Conservation (phyloP, 2,797 vertebrate species). For the Pempheris klunzingeri region DNA sequence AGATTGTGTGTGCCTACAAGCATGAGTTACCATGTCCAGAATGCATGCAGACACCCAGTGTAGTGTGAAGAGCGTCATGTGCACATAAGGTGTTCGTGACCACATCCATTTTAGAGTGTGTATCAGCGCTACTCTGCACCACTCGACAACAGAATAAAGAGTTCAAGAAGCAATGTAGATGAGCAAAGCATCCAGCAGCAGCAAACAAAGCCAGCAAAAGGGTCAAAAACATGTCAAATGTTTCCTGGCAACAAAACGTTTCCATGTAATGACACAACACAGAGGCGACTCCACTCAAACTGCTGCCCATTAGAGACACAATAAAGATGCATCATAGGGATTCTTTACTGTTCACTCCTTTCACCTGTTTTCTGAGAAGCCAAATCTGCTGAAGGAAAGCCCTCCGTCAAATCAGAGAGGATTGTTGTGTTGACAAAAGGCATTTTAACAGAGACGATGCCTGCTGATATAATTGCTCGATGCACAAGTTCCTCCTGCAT, state of each 20-base stretch:
- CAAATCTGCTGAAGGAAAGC: background rate
- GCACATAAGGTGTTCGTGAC: no score
- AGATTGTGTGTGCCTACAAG: background rate
- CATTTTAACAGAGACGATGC: background rate
- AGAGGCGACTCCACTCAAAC: background rate
- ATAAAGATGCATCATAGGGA: background rate
- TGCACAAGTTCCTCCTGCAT: no score
- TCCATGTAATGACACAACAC: background rate
- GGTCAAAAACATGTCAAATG: constrained; percentile 10
- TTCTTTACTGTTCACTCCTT: background rate
- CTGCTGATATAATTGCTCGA: background rate
- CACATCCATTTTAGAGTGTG: background rate
- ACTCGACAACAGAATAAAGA: no score
- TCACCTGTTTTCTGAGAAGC: background rate
- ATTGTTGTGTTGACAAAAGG: background rate
- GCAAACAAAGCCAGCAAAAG: background rate
- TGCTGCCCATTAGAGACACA: background rate
- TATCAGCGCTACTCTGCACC: background rate
- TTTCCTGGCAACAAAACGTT: constrained; percentile 30
- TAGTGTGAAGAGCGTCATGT: background rate
- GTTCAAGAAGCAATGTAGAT: background rate
- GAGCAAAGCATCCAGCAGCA: background rate
- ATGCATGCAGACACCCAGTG: background rate
- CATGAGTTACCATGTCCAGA: no score
- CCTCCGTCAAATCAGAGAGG: background rate